Evolutionary conservation across 2,888 invertebrate species (phyloP), one percentile per base, ranked within the genome.

Genomic region (Myopa testacea): DNA sequence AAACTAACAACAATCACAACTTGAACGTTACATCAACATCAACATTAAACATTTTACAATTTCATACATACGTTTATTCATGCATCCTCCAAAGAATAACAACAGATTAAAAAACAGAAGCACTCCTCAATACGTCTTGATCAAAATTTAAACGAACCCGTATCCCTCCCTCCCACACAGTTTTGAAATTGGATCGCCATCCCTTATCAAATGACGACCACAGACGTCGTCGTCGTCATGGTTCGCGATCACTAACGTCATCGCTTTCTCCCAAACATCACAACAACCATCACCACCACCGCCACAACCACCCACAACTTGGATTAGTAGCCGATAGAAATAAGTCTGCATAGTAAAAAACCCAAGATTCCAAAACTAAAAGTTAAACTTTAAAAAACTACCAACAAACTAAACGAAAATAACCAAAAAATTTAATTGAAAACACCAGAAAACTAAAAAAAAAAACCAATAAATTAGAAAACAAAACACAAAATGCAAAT

Each of bases 81-180:
- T 26, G 26, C 26, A 26, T 26, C 26, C 26, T 26, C 26, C 1
- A 26, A 26, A 26, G 26, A 26, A 26, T 26, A 26, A 26, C 26
- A 26, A 26, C 26, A 26, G 26, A 26, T 26, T 26, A 26, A 26
- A 26, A 26, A 26, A 26, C 26, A 26, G 26, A 26, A 26, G 26
- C 26, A 26, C 26, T 26, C 26, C 26, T 26, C 26, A 26, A 26
- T 26, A 26, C 26, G 26, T 55, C 2, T 81, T 79, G 45, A 60
- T 68, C 60, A 60, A 60, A 60, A 60, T 75, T 75, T 81, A 78
- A 79, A 75, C 37, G 71, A 74, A 38, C 80, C 84, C 82, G 84
- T 84, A 80, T 85, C 84, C 87, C 82, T 86, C 82, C 75, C 75
- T 85, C 83, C 86, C 87, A 86, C 85, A 86, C 86, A 86, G 86